Base-by-base conservation (phyloP, 1,140 invertebrate genomes). In the Drosophila nigromelanica region DNA sequence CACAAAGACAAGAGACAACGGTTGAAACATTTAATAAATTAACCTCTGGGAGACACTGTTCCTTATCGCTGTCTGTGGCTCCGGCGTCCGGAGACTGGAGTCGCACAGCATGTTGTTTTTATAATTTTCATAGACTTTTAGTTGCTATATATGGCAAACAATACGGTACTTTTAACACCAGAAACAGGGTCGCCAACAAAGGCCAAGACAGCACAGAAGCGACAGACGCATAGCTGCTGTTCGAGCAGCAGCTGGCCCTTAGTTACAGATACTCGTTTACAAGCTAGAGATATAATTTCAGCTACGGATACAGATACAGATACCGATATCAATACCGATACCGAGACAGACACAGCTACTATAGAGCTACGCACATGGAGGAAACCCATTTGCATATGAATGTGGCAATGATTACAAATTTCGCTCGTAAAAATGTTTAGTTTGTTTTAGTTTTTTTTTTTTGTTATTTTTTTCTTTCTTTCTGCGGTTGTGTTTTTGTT, bases 381-480 rank as follows among this genome's bases (percentile, higher is more conserved):
- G 60, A 64, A 71, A 63, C 58, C 37, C 76, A 89, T 89, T 89
- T 89, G 83, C 83, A 89, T 89, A 89, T 89, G 83, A 89, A 89
- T 89, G 83, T 89, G 83, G 83, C 87, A 89, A 89, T 89, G 83
- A 89, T 89, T 89, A 89, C 83, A 89, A 89, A 89, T 89, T 89
- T 89, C 83, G 83, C 83, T 89, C 83, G 83, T 89, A 89, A 89
- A 89, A 89, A 89, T 89, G 83, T 89, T 89, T 76, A 77, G 76
- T 73, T 87, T 75, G 64, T 74, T 69, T 78, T 83, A 37, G 47
- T 83, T 75, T 74, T 76, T 77, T 40, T n/a, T n/a, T n/a, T n/a
- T n/a, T n/a, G n/a, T n/a, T n/a, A n/a, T n/a, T n/a, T n/a, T n/a
- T n/a, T n/a, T n/a, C n/a, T n/a, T 18, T 18, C 18, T 3, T 55